A percentile compares a stretch with the other conserved stretches of the same genome.
These are phyloP conservation scores for Paedocypris micromegethes DNA, from an alignment of 2,797 vertebrate genomes.

Conservation along the genomic window DNA sequence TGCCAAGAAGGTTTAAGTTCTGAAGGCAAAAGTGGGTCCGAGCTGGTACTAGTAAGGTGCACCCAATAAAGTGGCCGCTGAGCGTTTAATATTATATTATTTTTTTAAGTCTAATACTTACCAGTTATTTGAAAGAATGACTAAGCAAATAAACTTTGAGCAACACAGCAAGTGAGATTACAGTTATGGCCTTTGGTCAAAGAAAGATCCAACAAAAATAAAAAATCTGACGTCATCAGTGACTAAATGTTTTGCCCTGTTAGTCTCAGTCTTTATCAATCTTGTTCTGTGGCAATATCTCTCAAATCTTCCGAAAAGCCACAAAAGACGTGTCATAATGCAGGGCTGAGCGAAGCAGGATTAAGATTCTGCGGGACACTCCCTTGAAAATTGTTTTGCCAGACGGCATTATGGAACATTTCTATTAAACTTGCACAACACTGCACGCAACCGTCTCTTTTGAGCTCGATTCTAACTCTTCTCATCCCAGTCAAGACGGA, in stretches of 20 bases:
- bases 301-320: constrained; percentile 48
- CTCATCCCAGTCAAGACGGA: constrained; percentile 41
- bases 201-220: too few species aligned
- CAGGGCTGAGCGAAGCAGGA: constrained; percentile 50
- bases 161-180: too few species aligned
- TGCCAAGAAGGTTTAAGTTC: too few species aligned
- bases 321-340: constrained; percentile 58
- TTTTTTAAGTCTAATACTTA: too few species aligned
- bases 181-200: too few species aligned
- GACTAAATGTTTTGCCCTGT: not conserved
- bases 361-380: constrained; percentile 53
- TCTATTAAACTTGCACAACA: constrained; percentile 42
- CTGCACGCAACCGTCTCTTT: constrained; percentile 13
- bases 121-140: too few species aligned
- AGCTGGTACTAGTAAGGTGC: too few species aligned
- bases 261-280: constrained; percentile 16
- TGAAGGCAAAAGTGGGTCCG: too few species aligned
- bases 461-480: constrained; percentile 16
- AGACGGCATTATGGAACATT: constrained; percentile 51
- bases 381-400: constrained; percentile 61
- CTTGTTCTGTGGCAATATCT: constrained; percentile 39
- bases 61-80: too few species aligned
- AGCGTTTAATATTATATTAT: too few species aligned
- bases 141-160: too few species aligned
- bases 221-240: not conserved